These are phyloP conservation scores for Acrobasis consociella DNA, from an alignment of 2,888 invertebrate species.

Conservation along the genomic window DNA sequence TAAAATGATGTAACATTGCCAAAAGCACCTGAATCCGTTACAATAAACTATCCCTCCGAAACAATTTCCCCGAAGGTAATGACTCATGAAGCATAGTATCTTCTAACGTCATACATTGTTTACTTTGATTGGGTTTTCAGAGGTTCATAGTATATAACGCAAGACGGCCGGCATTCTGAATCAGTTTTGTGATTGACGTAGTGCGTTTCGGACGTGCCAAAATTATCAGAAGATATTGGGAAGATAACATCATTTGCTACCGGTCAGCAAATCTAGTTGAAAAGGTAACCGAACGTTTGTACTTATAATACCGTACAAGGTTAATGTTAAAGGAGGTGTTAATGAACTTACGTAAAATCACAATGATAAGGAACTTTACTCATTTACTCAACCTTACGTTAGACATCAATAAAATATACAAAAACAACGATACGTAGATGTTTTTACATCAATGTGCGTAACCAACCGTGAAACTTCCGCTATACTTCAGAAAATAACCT, in stretches of 20 bases:
- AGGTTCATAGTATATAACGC: slow-evolving; percentile 7
- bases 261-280: not conserved
- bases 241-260: not conserved
- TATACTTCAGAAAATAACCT: too few relatives aligned
- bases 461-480: too few relatives aligned
- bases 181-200: slow-evolving; percentile 7
- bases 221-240: not conserved
- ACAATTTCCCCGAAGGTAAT: slow-evolving; percentile 12
- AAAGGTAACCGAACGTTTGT: not conserved
- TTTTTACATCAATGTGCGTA: too few relatives aligned
- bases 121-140: slow-evolving; percentile 3
- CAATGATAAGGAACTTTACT: too few relatives aligned
- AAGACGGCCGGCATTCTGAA: not conserved
- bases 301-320: too few relatives aligned
- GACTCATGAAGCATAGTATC: not conserved
- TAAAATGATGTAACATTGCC: not conserved
- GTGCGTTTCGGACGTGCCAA: slow-evolving; percentile 9
- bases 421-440: too few relatives aligned
- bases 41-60: not conserved
- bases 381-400: too few relatives aligned
- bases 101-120: slow-evolving; percentile 4
- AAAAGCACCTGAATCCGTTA: not conserved
- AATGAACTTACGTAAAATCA: too few relatives aligned
- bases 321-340: too few relatives aligned
- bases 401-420: too few relatives aligned